Base-by-base conservation (phyloP, 2,888 invertebrate genomes). In the Mythimna ferrago region DNA sequence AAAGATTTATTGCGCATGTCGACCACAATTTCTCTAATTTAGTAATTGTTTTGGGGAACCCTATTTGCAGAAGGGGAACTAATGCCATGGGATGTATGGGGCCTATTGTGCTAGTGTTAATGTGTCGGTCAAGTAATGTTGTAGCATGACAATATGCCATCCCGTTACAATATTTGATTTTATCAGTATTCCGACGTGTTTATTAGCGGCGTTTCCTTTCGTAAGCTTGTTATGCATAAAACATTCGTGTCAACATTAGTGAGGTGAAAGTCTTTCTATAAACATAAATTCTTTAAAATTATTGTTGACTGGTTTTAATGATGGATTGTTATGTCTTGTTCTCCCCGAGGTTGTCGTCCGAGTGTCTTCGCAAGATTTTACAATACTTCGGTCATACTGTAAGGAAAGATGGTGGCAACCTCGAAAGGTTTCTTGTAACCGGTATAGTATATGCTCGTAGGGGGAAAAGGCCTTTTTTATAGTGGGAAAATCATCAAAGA, bases 1-100 rank as follows among this genome's bases (percentile, higher is more conserved):
- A 54, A 66, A 67, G 82, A 89, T 92, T 90, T 90, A 90, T 89
- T 86, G 82, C 81, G 80, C 73, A 65, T 85, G 86, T 87, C 87
- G 82, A 82, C 86, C 84, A 78, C 83, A 66, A 86, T 83, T 84
- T 84, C 79, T 85, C 74, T 85, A 87, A 88, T 87, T 89, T 80
- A 80, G 80, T 84, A 86, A 84, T 82, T 81, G 87, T 86, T 89
- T 86, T 83, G 84, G 84, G 86, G 87, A 81, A 75, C 82, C 74
- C 76, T 87, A 84, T 87, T 87, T 83, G 64, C 66, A 57, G 66
- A 19, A 67, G 73, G 80, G 78, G 80, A 78, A 53, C 67, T 71
- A 77, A 71, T 64, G 65, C 41, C 58, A 73, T 78, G 67, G 67
- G 66, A 57, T 71, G 57, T 70, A 70, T 73, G 75, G 78, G 67